phyloP scores from a whole-genome alignment of 37 sponge, comb jelly and placozoan genomes.

The Spongilla lacustris region DNA sequence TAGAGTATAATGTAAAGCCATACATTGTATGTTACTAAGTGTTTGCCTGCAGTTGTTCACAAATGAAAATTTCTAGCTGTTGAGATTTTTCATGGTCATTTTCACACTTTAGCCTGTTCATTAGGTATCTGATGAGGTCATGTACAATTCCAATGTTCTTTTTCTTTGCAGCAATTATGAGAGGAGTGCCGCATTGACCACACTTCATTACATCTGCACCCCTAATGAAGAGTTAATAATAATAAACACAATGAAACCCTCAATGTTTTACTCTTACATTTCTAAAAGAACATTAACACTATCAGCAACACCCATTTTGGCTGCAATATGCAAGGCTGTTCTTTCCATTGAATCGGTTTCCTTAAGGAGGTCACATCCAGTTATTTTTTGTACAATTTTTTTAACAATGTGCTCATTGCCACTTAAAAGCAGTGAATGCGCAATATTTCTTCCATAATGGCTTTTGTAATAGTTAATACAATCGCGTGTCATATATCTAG shows the following conservation, averaged over 20 bases:
- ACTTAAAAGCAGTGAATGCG: neutral
- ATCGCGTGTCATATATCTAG: neutral
- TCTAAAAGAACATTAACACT: neutral
- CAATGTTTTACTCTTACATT: neutral
- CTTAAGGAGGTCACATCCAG: neutral
- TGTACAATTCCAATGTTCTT: neutral
- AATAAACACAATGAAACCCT: no score
- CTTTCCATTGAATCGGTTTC: neutral
- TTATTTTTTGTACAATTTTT: neutral
- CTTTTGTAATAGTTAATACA: no score
- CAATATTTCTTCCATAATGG: neutral
- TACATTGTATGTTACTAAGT: no score
- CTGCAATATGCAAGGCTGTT: neutral
- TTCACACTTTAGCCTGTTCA: no score
- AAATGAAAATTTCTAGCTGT: no score
- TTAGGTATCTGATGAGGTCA: neutral
- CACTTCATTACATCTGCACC: neutral
- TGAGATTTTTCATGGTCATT: no score
- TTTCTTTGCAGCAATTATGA: neutral
- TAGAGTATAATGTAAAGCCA: no score
- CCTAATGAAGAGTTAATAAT: no score
- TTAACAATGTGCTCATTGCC: neutral
- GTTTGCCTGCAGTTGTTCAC: no score
- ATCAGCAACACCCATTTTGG: neutral
- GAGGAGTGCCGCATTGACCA: neutral